phyloP scores from a whole-genome alignment of 1,140 invertebrate species.

The Callitettix versicolor region DNA sequence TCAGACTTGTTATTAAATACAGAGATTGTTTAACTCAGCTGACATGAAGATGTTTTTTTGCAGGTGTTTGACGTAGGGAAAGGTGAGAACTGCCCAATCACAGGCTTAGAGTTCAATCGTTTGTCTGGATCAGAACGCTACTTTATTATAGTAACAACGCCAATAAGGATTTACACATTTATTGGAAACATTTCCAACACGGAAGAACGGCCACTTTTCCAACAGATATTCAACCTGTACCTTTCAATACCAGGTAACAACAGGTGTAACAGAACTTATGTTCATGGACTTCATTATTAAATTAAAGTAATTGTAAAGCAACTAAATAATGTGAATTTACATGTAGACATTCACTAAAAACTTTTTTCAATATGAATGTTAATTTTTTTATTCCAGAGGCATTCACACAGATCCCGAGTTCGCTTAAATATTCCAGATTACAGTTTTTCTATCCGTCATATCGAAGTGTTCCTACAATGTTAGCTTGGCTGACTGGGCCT shows the following conservation, averaged over 20 bases:
- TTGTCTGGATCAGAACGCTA: slow-evolving; percentile 56
- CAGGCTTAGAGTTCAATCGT: slow-evolving; percentile 73
- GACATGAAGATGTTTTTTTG: slow-evolving; percentile 19
- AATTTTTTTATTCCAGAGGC: slow-evolving; percentile 35
- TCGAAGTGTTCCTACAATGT: slow-evolving; percentile 54
- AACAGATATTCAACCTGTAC: slow-evolving; percentile 73
- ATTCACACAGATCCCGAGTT: slow-evolving; percentile 64
- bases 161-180: slow-evolving; percentile 76
- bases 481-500: slow-evolving; percentile 75
- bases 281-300: neutral
- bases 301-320: neutral
- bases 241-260: slow-evolving; percentile 56
- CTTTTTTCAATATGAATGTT: too few species aligned
- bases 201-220: slow-evolving; percentile 68
- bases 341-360: neutral
- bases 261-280: neutral
- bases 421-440: slow-evolving; percentile 65
- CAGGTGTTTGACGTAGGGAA: slow-evolving; percentile 81
- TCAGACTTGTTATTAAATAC: too few species aligned
- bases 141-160: slow-evolving; percentile 73
- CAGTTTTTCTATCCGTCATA: slow-evolving; percentile 64
- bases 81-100: slow-evolving; percentile 63
- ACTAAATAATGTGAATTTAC: neutral
- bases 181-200: slow-evolving; percentile 55
- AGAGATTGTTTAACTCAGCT: too few species aligned